Percentiles rank a stretch among this genome's conserved stretches.
These are phyloP conservation scores for Clitarchus hookeri DNA, from an alignment of 2,888 invertebrate species.

Conservation along the genomic window DNA sequence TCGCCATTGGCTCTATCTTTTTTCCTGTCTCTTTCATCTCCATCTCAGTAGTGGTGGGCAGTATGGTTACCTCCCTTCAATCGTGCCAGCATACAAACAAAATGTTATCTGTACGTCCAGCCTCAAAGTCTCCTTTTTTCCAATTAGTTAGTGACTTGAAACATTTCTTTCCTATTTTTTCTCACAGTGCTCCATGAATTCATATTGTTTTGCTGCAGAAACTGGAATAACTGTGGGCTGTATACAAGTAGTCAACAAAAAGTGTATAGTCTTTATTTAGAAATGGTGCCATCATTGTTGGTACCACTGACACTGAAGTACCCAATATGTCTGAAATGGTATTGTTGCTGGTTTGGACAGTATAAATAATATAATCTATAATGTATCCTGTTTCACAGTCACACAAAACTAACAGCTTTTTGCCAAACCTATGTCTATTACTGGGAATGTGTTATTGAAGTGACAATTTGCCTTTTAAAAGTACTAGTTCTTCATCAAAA, in stretches of 20 bases:
- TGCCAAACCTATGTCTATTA: constrained; percentile 5
- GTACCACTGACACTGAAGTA: not conserved
- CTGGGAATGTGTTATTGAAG: not conserved
- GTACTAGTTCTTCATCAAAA: not conserved
- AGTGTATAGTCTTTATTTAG: not conserved
- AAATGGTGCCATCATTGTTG: constrained; percentile 1
- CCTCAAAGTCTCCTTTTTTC: not conserved
- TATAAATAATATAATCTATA: not conserved
- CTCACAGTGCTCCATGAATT: not conserved
- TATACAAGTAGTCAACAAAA: constrained; percentile 21
- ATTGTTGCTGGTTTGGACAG: not conserved
- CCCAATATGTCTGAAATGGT: not conserved
- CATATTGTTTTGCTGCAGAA: not conserved
- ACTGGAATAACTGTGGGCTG: not conserved
- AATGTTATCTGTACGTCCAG: not conserved
- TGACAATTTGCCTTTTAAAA: not conserved
- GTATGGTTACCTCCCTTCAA: too few species aligned
- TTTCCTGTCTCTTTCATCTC: not conserved
- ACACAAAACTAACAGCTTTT: not conserved
- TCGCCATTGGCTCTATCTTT: not conserved
- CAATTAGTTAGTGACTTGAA: not conserved
- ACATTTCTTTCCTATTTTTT: not conserved
- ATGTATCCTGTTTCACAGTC: constrained; percentile 18
- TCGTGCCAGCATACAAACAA: not conserved
- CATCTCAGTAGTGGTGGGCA: not conserved